A percentile compares a stretch with the other conserved stretches of the same genome.
Evolutionary conservation across 2,797 vertebrate genomes (phyloP).

Genomic region (Mormyrus proboscirostris): DNA sequence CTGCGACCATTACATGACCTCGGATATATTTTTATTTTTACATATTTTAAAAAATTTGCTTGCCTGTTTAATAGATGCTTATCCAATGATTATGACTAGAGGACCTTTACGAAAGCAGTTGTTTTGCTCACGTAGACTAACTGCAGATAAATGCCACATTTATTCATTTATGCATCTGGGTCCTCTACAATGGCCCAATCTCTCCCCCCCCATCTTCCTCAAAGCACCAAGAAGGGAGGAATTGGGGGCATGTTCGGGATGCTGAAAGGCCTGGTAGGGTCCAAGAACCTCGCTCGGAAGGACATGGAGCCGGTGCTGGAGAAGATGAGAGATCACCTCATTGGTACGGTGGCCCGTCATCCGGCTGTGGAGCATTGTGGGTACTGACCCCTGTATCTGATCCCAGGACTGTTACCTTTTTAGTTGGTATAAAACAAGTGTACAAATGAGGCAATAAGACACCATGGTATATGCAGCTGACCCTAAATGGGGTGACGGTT

Average conservation of each 20-base stretch:
- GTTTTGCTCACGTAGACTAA: background rate
- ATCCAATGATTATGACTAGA: background rate
- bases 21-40: background rate
- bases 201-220: background rate
- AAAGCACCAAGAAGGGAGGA: conserved; percentile 63
- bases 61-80: background rate
- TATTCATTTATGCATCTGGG: background rate
- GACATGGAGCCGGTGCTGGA: conserved; percentile 94
- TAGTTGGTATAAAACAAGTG: background rate
- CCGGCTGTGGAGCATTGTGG: background rate
- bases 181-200: background rate
- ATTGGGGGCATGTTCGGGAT: conserved; percentile 96
- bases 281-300: conserved; percentile 80
- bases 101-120: background rate
- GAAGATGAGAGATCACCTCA: conserved; percentile 96
- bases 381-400: background rate
- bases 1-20: background rate
- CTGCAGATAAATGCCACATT: background rate
- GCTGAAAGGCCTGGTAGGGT: conserved; percentile 93
- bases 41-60: background rate
- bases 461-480: background rate
- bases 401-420: background rate
- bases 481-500: background rate
- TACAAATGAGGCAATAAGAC: background rate
- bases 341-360: conserved; percentile 56